Base-by-base conservation (phyloP, 1,140 invertebrate genomes). In the Anthonomus grandis region DNA sequence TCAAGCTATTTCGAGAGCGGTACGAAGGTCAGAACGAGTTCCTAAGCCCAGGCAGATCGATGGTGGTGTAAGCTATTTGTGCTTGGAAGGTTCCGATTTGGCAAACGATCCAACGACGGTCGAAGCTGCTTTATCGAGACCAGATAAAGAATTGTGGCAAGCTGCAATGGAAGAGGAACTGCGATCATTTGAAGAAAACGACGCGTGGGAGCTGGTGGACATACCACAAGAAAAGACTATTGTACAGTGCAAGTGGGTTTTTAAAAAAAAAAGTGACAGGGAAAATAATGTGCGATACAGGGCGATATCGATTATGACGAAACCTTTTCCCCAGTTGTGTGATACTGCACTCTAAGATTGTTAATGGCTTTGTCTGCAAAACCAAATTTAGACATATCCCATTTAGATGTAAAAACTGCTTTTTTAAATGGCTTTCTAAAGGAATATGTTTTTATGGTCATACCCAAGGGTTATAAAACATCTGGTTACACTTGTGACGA, bases 381-480 rank as follows among this genome's bases (percentile, higher is more conserved):
- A 19, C 62, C 64, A 53, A 48, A 61, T 45, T 51, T 68, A 53
- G 55, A 57, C 8, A 60, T 68, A 3, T 44, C 17, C 2, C 65
- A 73, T 53, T 57, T 72, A 31, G 71, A 74, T 64, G 68, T 75
- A 15, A 60, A 56, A 15, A 75, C 73, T n/a, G 74, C 71, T 9
- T 76, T 70, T 57, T 59, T 75, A 17, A 66, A 74, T 59, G 66
- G 67, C 9, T 45, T 57, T 13, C 53, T 76, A 37, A 45, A 66
- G 17, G 68, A 74, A 63, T n/a, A n/a, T n/a, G n/a, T n/a, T n/a
- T n/a, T n/a, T n/a, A n/a, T n/a, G n/a, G n/a, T n/a, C n/a, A n/a
- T n/a, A n/a, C n/a, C n/a, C n/a, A n/a, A n/a, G n/a, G n/a, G n/a
- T n/a, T n/a, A n/a, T n/a, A n/a, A n/a, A n/a, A n/a, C n/a, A n/a